Percentiles rank a stretch among this genome's conserved stretches.
Conservation (phyloP, 1,140 invertebrate species). For the Coelopa frigida region DNA sequence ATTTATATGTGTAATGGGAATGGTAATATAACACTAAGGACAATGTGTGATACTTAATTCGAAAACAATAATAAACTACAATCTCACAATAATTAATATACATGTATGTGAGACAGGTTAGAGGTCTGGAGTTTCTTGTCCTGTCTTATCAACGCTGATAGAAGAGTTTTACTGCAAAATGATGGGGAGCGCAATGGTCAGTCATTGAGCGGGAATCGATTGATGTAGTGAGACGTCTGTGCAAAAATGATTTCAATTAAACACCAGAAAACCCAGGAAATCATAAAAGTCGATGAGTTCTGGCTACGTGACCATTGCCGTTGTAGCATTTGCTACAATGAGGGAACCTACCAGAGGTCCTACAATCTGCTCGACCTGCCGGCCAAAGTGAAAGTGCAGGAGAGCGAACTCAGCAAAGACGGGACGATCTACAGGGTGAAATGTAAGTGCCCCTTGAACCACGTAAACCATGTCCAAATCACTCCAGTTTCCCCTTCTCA, state of each 20-base stretch:
- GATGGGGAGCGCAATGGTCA: too few species aligned
- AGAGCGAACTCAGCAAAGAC: slow-evolving; percentile 5
- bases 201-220: too few species aligned
- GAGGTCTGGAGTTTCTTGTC: too few species aligned
- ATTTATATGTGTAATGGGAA: too few species aligned
- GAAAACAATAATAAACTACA: too few species aligned
- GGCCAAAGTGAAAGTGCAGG: slow-evolving; percentile 16
- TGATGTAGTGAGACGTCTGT: too few species aligned
- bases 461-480: not conserved
- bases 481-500: not conserved
- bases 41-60: too few species aligned
- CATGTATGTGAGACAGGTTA: too few species aligned
- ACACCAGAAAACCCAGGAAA: slow-evolving; percentile 1
- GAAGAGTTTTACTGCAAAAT: too few species aligned
- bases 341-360: slow-evolving; percentile 31
- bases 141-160: too few species aligned
- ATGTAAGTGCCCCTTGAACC: slow-evolving; percentile 15
- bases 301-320: slow-evolving; percentile 35
- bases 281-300: slow-evolving; percentile 10
- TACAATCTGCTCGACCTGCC: slow-evolving; percentile 35
- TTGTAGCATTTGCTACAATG: slow-evolving; percentile 30
- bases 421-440: slow-evolving; percentile 9
- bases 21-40: too few species aligned
- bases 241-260: slow-evolving; percentile 13
- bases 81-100: too few species aligned